Conservation (phyloP, 1,140 invertebrate genomes). For the Eupristina koningsbergeri region DNA sequence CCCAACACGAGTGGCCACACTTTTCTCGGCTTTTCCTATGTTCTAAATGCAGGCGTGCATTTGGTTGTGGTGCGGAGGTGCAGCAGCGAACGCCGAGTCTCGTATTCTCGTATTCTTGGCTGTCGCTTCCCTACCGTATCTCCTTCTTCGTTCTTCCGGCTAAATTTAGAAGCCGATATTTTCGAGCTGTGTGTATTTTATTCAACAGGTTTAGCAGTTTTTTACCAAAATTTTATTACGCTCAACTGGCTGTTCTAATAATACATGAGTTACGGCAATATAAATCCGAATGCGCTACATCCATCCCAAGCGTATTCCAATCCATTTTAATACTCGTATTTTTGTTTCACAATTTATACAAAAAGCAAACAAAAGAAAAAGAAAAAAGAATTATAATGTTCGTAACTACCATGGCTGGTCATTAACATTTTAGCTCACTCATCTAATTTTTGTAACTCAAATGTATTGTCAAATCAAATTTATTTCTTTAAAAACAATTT, state of each 20-base stretch:
- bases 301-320: neutral
- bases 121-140: neutral
- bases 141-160: neutral
- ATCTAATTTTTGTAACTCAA: too few species aligned
- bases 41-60: conserved; percentile 19
- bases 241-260: too few species aligned
- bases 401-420: too few species aligned
- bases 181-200: neutral
- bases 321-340: neutral
- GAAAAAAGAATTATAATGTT: too few species aligned
- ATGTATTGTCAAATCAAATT: too few species aligned
- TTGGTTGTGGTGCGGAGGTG: neutral
- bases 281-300: too few species aligned
- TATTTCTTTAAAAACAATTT: too few species aligned
- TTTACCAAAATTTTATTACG: neutral
- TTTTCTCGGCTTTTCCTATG: neutral
- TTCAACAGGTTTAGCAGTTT: conserved; percentile 1
- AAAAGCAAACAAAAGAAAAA: too few species aligned
- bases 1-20: neutral
- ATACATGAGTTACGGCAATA: too few species aligned
- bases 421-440: too few species aligned
- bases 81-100: neutral
- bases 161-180: conserved; percentile 38
- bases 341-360: neutral
- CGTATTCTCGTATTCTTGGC: conserved; percentile 34